Evolutionary conservation across 2,888 invertebrate genomes (phyloP).

Genomic region (Drosophila longiperda): DNA sequence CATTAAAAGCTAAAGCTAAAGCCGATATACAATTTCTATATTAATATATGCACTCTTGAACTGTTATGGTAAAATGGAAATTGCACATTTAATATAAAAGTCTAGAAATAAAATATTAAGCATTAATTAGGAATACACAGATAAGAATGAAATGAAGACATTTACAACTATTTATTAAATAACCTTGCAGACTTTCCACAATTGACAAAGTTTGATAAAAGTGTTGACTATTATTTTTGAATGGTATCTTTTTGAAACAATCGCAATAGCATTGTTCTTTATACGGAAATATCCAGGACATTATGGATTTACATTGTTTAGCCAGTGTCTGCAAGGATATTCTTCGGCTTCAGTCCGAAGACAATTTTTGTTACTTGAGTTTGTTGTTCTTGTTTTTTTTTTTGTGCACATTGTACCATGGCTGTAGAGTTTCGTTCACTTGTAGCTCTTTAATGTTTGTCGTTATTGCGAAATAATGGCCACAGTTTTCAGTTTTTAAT

Average conservation of each 20-base stretch:
- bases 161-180: slow-evolving; percentile 11
- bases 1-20: slow-evolving; percentile 61
- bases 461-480: slow-evolving; percentile 41
- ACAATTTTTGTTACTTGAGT: background rate
- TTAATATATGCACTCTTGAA: slow-evolving; percentile 11
- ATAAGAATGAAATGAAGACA: slow-evolving; percentile 46
- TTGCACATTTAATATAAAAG: slow-evolving; percentile 47
- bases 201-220: background rate
- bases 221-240: background rate
- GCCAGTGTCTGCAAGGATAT: slow-evolving; percentile 22
- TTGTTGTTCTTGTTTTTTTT: slow-evolving; percentile 17
- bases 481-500: slow-evolving; percentile 33
- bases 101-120: slow-evolving; percentile 15
- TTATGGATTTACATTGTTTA: background rate
- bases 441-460: slow-evolving; percentile 16
- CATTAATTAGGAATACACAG: slow-evolving; percentile 32
- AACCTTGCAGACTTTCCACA: slow-evolving; percentile 3
- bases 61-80: slow-evolving; percentile 44
- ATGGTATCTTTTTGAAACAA: background rate
- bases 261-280: background rate
- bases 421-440: slow-evolving; percentile 40
- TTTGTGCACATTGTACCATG: slow-evolving; percentile 51
- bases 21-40: slow-evolving; percentile 27
- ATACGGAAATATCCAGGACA: background rate
- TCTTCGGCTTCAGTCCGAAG: slow-evolving; percentile 5